Percentiles rank a stretch among this genome's conserved stretches.
Evolutionary conservation across 2,888 invertebrate genomes (phyloP).

Genomic region (Drosophila anomelani): DNA sequence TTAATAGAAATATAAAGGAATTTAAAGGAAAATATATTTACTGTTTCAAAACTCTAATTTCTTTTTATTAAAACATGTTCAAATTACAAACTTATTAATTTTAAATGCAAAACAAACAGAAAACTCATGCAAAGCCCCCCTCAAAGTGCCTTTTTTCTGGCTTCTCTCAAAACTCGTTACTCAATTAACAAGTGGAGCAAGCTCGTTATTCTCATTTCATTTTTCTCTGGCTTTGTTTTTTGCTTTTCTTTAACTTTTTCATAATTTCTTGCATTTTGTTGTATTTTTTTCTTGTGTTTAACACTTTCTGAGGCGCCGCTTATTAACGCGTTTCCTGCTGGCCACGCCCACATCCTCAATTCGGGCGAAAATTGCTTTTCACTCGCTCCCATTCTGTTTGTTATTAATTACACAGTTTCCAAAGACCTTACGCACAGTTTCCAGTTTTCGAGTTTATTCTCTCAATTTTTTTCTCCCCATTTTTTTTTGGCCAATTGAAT

Average conservation of each 20-base stretch:
- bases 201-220: constrained; percentile 32
- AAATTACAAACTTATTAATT: background rate
- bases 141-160: constrained; percentile 22
- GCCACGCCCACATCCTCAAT: constrained; percentile 75
- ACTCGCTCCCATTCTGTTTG: constrained; percentile 62
- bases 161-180: constrained; percentile 24
- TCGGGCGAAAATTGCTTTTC: constrained; percentile 65
- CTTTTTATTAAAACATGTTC: background rate
- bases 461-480: constrained; percentile 3
- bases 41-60: background rate
- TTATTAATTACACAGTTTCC: constrained; percentile 71
- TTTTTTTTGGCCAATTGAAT: constrained; percentile 69
- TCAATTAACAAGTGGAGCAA: constrained; percentile 42
- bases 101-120: constrained; percentile 9
- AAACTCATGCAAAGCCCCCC: constrained; percentile 7
- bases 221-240: constrained; percentile 18
- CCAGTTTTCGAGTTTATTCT: constrained; percentile 29
- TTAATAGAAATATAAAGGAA: too few species aligned
- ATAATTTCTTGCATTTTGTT: constrained; percentile 11
- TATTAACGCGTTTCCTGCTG: constrained; percentile 72
- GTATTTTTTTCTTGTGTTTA: constrained; percentile 42
- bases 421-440: constrained; percentile 42
- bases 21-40: too few species aligned
- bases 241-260: constrained; percentile 12
- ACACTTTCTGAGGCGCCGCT: constrained; percentile 73